A percentile compares a stretch with the other conserved stretches of the same genome.
Evolutionary conservation across 2,888 invertebrate species (phyloP).

Genomic region (Brenthis hecate): DNA sequence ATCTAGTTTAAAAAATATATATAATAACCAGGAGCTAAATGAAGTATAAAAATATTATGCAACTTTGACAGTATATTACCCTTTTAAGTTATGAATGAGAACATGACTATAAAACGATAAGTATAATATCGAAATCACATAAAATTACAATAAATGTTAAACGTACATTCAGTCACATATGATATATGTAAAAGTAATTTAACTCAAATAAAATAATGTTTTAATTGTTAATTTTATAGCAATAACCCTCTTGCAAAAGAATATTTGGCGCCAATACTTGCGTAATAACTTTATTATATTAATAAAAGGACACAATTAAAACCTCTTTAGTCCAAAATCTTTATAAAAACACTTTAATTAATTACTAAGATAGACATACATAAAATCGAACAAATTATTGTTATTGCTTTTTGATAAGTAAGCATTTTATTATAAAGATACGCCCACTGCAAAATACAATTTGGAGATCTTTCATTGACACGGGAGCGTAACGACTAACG

Average conservation of each 20-base stretch:
- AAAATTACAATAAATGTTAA: not conserved
- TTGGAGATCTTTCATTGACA: constrained; percentile 4
- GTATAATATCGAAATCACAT: constrained; percentile 4
- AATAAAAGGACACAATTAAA: constrained; percentile 13
- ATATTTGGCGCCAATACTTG: constrained; percentile 19
- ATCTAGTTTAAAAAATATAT: not conserved
- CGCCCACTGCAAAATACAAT: constrained; percentile 5
- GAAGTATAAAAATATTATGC: not conserved
- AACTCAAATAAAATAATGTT: constrained; percentile 8
- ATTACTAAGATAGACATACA: constrained; percentile 6
- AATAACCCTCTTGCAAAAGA: constrained; percentile 1
- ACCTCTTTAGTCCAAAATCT: constrained; percentile 20
- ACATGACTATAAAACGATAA: constrained; percentile 9
- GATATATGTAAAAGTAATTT: constrained; percentile 3
- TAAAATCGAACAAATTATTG: constrained; percentile 16
- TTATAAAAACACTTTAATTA: constrained; percentile 18
- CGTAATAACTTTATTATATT: constrained; percentile 5
- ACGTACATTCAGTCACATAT: not conserved
- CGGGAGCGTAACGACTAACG: not conserved
- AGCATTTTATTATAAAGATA: constrained; percentile 3
- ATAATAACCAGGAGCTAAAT: not conserved
- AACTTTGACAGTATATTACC: not conserved
- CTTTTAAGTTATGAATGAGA: not conserved
- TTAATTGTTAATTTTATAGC: constrained; percentile 6
- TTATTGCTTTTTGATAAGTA: constrained; percentile 9